Evolutionary conservation across 2,113 vertebrate species (phyloP).

Genomic region (Malurus elegans): DNA sequence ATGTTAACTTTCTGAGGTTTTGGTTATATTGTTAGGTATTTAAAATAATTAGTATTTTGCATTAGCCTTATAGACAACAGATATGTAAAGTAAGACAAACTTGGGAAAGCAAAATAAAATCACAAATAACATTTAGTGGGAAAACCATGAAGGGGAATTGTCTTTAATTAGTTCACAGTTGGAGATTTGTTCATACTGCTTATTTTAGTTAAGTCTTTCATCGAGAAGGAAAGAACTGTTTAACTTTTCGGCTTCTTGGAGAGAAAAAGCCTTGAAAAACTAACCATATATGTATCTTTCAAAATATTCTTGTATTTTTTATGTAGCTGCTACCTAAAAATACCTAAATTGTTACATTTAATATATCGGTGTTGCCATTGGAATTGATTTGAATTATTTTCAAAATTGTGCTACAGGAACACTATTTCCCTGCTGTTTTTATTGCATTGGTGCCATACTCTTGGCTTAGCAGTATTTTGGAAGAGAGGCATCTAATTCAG

Average conservation of each 20-base stretch:
- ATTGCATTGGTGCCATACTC: not conserved
- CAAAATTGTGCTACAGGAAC: not conserved
- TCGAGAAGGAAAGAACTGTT: conserved; percentile 73
- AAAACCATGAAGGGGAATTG: conserved; percentile 81
- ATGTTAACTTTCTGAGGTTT: not conserved
- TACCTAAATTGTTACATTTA: not conserved
- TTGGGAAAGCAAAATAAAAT: conserved; percentile 78
- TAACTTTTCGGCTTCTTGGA: conserved; percentile 71
- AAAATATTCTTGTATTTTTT: not conserved
- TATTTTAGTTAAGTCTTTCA: conserved; percentile 83
- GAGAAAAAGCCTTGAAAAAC: not conserved
- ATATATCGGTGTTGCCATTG: not conserved
- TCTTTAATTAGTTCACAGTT: conserved; percentile 86
- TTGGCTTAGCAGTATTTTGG: not conserved
- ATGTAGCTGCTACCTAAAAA: not conserved
- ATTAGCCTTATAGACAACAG: conserved; percentile 43
- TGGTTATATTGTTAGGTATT: not conserved
- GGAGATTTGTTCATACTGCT: conserved; percentile 79
- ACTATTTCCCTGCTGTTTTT: not conserved
- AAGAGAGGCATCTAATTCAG: not conserved
- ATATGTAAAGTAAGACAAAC: conserved; percentile 67
- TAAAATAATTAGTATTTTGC: conserved; percentile 43
- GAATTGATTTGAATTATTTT: not conserved
- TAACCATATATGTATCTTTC: not conserved
- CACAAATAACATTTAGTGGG: conserved; percentile 75